Conservation (phyloP, 2,888 invertebrate species). For the Mythimna pallens region DNA sequence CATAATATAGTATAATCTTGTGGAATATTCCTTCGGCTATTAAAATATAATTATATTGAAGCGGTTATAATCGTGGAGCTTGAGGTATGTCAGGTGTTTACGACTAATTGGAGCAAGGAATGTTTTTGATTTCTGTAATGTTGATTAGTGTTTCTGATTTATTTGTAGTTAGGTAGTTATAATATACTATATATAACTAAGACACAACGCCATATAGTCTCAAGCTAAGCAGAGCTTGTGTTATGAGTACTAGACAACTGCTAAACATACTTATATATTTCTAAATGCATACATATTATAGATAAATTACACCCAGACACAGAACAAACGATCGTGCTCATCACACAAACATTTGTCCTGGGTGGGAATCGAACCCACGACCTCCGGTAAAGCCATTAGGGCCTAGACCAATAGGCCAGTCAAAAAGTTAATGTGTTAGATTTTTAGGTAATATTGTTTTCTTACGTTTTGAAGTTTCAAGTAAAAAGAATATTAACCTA, state of each 20-base stretch:
- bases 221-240: too few relatives aligned
- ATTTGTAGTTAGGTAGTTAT: not conserved
- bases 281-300: too few relatives aligned
- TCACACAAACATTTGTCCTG: too few relatives aligned
- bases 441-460: not conserved
- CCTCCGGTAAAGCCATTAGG: too few relatives aligned
- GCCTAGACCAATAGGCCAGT: too few relatives aligned
- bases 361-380: too few relatives aligned
- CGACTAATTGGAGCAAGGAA: conserved; percentile 15
- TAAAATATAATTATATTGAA: conserved; percentile 43
- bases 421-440: not conserved
- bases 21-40: conserved; percentile 55
- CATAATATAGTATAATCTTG: conserved; percentile 27
- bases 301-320: too few relatives aligned
- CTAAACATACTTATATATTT: too few relatives aligned
- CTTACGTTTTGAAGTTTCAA: not conserved
- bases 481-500: not conserved
- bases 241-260: too few relatives aligned
- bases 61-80: conserved; percentile 12
- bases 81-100: not conserved
- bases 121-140: conserved; percentile 21
- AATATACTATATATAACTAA: too few relatives aligned
- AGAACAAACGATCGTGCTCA: too few relatives aligned
- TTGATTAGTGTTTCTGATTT: conserved; percentile 14
- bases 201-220: too few relatives aligned